Conservation (phyloP, 2,888 invertebrate genomes). For the Scelioninae gen. 2 region DNA sequence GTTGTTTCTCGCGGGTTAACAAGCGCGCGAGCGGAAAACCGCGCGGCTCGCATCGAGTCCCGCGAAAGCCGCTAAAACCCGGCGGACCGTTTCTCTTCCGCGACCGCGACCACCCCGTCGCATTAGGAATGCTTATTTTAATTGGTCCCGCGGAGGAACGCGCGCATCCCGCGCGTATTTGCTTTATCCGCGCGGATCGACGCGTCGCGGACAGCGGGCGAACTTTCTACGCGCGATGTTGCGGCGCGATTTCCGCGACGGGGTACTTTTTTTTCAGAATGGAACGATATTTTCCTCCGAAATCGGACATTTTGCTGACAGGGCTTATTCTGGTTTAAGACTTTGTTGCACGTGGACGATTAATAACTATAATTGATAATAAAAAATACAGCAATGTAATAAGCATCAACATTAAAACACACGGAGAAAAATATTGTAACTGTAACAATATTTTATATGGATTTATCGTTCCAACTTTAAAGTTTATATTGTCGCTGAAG, state of each 20-base stretch:
- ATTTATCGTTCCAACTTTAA: too few relatives aligned
- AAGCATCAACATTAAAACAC: too few relatives aligned
- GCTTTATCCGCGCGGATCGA: conserved; percentile 62
- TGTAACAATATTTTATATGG: too few relatives aligned
- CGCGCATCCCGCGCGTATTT: conserved; percentile 59
- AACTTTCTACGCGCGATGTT: conserved; percentile 66
- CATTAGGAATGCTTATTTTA: conserved; percentile 32
- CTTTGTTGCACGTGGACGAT: too few relatives aligned
- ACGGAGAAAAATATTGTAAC: too few relatives aligned
- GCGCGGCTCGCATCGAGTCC: conserved; percentile 20
- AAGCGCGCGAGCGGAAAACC: conserved; percentile 34
- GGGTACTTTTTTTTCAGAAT: conserved; percentile 35
- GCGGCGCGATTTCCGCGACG: conserved; percentile 34
- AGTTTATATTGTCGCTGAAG: too few relatives aligned
- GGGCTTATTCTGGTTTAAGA: not conserved
- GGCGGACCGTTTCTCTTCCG: conserved; percentile 27
- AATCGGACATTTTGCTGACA: conserved; percentile 13
- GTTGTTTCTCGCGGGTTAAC: conserved; percentile 34
- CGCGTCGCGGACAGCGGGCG: conserved; percentile 69
- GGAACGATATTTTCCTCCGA: too few relatives aligned
- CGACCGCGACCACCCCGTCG: conserved; percentile 29
- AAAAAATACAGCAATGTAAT: too few relatives aligned
- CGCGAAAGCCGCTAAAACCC: conserved; percentile 25
- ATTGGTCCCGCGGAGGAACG: conserved; percentile 16
- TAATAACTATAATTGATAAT: too few relatives aligned